Conservation (phyloP, 2,888 invertebrate genomes). For the Oxyscelio sp. region DNA sequence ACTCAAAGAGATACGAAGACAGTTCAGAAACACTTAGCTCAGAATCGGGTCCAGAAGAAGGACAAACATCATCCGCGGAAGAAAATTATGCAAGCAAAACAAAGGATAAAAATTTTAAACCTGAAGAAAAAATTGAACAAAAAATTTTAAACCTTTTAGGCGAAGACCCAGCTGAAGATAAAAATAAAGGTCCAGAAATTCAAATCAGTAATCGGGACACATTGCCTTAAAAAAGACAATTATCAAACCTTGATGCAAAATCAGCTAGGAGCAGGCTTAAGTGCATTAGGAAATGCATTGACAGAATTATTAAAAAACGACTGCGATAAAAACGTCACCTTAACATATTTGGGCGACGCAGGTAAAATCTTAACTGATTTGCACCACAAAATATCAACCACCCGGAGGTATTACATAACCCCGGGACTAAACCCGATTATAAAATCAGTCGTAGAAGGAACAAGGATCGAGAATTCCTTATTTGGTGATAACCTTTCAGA, state of each 20-base stretch:
- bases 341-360: constrained; percentile 6
- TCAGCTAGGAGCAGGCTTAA: constrained; percentile 56
- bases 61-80: no score
- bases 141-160: neutral
- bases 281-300: constrained; percentile 45
- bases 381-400: constrained; percentile 84
- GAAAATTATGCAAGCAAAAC: no score
- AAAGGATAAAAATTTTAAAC: no score
- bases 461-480: no score
- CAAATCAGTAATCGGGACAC: neutral
- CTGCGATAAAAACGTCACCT: neutral
- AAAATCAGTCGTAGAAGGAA: no score
- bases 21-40: no score
- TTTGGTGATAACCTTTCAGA: no score
- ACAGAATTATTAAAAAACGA: constrained; percentile 1
- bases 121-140: neutral
- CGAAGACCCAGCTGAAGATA: neutral
- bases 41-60: no score
- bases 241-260: constrained; percentile 30
- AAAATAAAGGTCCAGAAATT: neutral
- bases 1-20: no score
- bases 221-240: constrained; percentile 31
- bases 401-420: constrained; percentile 6
- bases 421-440: no score
- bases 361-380: constrained; percentile 23